Evolutionary conservation across 2,888 invertebrate species (phyloP).

Genomic region (Disparrhopalites patrizii): DNA sequence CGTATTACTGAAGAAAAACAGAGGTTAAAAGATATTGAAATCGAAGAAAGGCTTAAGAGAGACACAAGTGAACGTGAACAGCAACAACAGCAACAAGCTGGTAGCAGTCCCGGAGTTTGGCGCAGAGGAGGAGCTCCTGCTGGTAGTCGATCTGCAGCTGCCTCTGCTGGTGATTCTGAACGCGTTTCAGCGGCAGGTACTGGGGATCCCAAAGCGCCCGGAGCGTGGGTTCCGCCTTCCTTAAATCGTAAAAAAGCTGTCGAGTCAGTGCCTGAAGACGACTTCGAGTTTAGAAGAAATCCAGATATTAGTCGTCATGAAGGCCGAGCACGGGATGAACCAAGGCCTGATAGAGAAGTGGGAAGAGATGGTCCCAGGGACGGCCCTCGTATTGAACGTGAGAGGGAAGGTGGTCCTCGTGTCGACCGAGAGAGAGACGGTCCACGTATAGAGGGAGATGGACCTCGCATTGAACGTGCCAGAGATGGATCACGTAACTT

Average conservation of each 20-base stretch:
- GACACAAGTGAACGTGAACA: conserved; percentile 35
- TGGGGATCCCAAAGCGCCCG: conserved; percentile 18
- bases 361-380: conserved; percentile 2
- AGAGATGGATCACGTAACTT: conserved; percentile 21
- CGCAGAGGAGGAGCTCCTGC: too few species aligned
- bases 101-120: conserved; percentile 45
- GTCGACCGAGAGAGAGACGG: conserved; percentile 26
- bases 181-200: conserved; percentile 15
- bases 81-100: conserved; percentile 35
- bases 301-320: conserved; percentile 12
- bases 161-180: conserved; percentile 16
- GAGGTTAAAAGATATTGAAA: conserved; percentile 52
- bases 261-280: background rate
- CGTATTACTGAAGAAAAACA: conserved; percentile 42
- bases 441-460: conserved; percentile 50
- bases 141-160: background rate
- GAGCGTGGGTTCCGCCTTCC: conserved; percentile 20
- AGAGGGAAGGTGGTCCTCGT: conserved; percentile 13
- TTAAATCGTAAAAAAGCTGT: conserved; percentile 21
- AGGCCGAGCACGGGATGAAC: conserved; percentile 41
- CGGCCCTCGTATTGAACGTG: background rate
- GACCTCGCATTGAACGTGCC: conserved; percentile 51
- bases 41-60: conserved; percentile 41
- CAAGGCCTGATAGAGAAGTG: conserved; percentile 23
- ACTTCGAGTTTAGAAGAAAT: background rate